Conservation (phyloP, 2,888 invertebrate genomes). For the Microplitis manilae region DNA sequence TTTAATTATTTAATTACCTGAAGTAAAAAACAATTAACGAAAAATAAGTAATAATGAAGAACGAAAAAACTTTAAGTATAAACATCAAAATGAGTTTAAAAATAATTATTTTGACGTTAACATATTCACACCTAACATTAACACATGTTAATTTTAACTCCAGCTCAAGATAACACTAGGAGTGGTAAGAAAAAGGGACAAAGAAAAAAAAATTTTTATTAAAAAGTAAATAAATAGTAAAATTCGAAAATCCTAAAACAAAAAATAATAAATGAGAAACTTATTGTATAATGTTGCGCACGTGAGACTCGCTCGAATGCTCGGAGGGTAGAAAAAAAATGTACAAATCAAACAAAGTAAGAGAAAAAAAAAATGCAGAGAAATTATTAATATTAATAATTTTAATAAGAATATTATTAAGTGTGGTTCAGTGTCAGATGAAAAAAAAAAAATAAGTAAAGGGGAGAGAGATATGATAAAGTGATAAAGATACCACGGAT, state of each 20-base stretch:
- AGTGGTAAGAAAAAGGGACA: conserved; percentile 47
- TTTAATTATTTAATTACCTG: conserved; percentile 25
- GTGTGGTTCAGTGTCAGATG: conserved; percentile 46
- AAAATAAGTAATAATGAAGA: conserved; percentile 34
- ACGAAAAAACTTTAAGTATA: conserved; percentile 36
- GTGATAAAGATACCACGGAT: conserved; percentile 60
- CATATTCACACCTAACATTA: conserved; percentile 36
- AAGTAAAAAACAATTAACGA: conserved; percentile 30
- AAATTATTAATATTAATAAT: conserved; percentile 68
- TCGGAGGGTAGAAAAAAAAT: conserved; percentile 58
- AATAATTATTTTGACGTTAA: conserved; percentile 48
- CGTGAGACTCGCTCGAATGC: conserved; percentile 59
- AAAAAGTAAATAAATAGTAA: conserved; percentile 19
- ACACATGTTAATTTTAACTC: conserved; percentile 11
- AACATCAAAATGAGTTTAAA: conserved; percentile 28
- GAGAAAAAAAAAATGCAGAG: conserved; percentile 59
- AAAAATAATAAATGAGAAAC: conserved; percentile 4
- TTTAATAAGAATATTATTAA: conserved; percentile 68
- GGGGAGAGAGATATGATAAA: conserved; percentile 42
- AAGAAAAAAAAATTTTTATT: conserved; percentile 21
- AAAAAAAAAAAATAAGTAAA: conserved; percentile 30
- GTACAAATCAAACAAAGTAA: conserved; percentile 68
- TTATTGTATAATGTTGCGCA: conserved; percentile 33
- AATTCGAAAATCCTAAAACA: conserved; percentile 11
- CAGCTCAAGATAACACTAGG: conserved; percentile 32